Conservation (phyloP, 92 coral and sea anemone genomes). For the Epizoanthus scotinus region DNA sequence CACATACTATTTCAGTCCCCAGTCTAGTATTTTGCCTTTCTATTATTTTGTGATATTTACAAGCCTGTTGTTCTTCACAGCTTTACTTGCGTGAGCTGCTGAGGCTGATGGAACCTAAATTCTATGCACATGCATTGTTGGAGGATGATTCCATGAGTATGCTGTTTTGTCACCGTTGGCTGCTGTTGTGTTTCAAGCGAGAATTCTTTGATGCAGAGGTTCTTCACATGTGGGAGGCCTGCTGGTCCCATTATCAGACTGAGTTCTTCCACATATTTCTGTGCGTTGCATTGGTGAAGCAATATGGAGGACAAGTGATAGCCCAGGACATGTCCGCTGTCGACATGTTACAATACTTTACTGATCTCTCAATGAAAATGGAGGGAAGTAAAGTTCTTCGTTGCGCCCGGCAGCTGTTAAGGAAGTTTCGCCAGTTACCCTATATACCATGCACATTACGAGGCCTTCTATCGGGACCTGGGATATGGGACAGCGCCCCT, state of each 20-base stretch:
- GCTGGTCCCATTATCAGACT: constrained; percentile 99
- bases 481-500: constrained; percentile 98
- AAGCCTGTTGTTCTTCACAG: constrained; percentile 41
- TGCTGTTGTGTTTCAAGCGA: constrained; percentile 92
- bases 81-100: constrained; percentile 85
- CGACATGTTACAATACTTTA: constrained; percentile 92
- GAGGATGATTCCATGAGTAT: constrained; percentile 89
- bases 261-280: constrained; percentile 95
- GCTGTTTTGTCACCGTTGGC: constrained; percentile 97
- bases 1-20: too few relatives aligned
- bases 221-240: constrained; percentile 98
- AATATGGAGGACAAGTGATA: constrained; percentile 76
- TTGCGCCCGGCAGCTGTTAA: constrained; percentile 84
- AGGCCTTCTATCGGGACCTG: constrained; percentile 94
- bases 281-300: constrained; percentile 91
- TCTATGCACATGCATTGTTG: constrained; percentile 90
- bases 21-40: too few relatives aligned
- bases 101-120: constrained; percentile 77
- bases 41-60: too few relatives aligned
- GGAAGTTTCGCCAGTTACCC: constrained; percentile 91
- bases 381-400: constrained; percentile 87
- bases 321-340: constrained; percentile 78
- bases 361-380: constrained; percentile 93
- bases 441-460: constrained; percentile 92
- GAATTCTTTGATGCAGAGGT: constrained; percentile 93